Percentiles rank a stretch among this genome's conserved stretches.
phyloP scores from a whole-genome alignment of 2,888 invertebrate genomes.

The Drosophila parthenogenetica region DNA sequence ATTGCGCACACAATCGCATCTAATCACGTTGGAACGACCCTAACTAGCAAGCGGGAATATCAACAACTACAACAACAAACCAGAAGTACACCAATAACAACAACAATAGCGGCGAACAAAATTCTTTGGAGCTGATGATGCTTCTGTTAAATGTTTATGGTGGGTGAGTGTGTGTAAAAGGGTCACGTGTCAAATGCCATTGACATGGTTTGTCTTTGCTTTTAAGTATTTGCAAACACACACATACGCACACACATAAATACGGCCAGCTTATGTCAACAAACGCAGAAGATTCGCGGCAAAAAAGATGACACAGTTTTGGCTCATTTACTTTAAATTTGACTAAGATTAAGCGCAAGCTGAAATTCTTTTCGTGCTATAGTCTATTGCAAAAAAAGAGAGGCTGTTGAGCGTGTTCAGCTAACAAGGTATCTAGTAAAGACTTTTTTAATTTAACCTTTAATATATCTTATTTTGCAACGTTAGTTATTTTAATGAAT shows the following conservation, averaged over 20 bases:
- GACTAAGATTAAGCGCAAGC: constrained; percentile 25
- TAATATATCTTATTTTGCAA: too few relatives aligned
- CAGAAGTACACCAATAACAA: constrained; percentile 29
- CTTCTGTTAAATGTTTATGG: constrained; percentile 73
- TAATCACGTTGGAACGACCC: constrained; percentile 74
- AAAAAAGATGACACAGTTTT: constrained; percentile 73
- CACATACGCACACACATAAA: constrained; percentile 11
- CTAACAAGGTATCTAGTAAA: too few relatives aligned
- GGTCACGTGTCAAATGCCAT: constrained; percentile 81
- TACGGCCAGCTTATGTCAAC: constrained; percentile 39
- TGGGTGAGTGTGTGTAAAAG: constrained; percentile 58
- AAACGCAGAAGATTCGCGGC: constrained; percentile 27
- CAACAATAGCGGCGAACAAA: constrained; percentile 24
- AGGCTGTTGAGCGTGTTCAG: not conserved
- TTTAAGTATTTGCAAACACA: constrained; percentile 71
- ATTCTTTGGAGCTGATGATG: constrained; percentile 41
- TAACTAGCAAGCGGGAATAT: constrained; percentile 50
- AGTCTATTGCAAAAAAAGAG: constrained; percentile 14
- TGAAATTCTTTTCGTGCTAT: constrained; percentile 50
- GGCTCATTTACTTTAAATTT: constrained; percentile 67
- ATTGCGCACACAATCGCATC: constrained; percentile 81
- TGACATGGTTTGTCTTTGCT: constrained; percentile 76
- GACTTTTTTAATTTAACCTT: too few relatives aligned
- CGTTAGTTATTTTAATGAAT: too few relatives aligned
- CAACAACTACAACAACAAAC: constrained; percentile 30